Percentiles rank a stretch among this genome's conserved stretches.
phyloP scores from a whole-genome alignment of 2,888 invertebrate genomes.

The Agrochola circellaris region DNA sequence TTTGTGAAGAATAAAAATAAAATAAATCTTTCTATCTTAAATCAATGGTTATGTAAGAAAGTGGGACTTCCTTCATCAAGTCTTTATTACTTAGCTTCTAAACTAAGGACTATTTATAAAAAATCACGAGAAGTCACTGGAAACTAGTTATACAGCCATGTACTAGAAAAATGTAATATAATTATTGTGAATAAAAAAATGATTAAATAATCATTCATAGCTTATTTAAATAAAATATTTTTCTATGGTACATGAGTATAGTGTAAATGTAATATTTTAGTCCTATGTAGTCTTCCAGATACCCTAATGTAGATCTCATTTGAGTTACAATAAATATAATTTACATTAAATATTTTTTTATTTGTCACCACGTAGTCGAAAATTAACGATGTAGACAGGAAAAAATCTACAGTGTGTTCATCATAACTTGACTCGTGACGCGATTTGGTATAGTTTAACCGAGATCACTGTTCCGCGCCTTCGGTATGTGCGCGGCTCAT shows the following conservation, averaged over 20 bases:
- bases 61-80: constrained; percentile 18
- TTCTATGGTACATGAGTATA: constrained; percentile 62
- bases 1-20: background rate
- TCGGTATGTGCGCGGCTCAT: too few species aligned
- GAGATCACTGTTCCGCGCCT: too few species aligned
- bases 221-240: constrained; percentile 60
- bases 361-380: background rate
- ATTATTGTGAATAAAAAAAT: constrained; percentile 43
- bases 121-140: constrained; percentile 29
- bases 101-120: constrained; percentile 38
- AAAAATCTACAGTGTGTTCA: too few species aligned
- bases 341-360: constrained; percentile 47
- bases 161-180: constrained; percentile 54
- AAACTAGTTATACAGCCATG: constrained; percentile 38
- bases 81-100: constrained; percentile 34
- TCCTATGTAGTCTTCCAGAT: constrained; percentile 83
- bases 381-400: too few species aligned
- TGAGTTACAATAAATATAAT: constrained; percentile 70
- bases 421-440: too few species aligned
- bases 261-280: constrained; percentile 58
- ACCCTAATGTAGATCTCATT: constrained; percentile 84
- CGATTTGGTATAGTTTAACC: too few species aligned
- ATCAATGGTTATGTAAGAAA: background rate
- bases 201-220: constrained; percentile 44
- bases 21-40: background rate